Evolutionary conservation across 2,888 invertebrate species (phyloP).

Genomic region (Caenorhabditis imperialis): DNA sequence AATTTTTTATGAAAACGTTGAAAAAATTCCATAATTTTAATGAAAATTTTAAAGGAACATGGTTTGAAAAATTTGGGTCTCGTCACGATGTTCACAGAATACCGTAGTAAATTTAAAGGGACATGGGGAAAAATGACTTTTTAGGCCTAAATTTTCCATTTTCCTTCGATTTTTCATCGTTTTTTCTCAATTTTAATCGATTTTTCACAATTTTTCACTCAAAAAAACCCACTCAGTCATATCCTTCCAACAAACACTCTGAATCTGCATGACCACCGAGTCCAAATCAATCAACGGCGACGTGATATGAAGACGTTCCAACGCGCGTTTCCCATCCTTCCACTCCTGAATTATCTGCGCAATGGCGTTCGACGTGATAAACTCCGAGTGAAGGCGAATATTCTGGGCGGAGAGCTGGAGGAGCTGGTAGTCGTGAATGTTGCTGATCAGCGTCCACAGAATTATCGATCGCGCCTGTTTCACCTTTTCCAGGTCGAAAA

Average conservation of each 20-base stretch:
- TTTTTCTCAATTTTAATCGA: too few species aligned
- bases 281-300: slow-evolving; percentile 41
- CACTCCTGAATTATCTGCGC: slow-evolving; percentile 41
- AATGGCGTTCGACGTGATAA: slow-evolving; percentile 34
- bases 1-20: background rate
- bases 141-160: too few species aligned
- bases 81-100: too few species aligned
- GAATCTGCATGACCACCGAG: slow-evolving; percentile 24
- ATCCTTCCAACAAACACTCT: slow-evolving; percentile 49
- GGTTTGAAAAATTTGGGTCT: too few species aligned
- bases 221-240: slow-evolving; percentile 41
- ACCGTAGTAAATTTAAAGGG: too few species aligned
- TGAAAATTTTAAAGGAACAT: too few species aligned
- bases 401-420: slow-evolving; percentile 29
- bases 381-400: slow-evolving; percentile 43
- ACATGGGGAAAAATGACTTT: too few species aligned
- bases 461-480: slow-evolving; percentile 46
- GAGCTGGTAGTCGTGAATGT: slow-evolving; percentile 45
- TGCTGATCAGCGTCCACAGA: slow-evolving; percentile 46
- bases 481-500: slow-evolving; percentile 42
- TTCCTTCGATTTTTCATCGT: too few species aligned
- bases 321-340: slow-evolving; percentile 30
- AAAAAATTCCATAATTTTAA: background rate
- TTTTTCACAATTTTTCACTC: too few species aligned
- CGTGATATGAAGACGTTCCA: slow-evolving; percentile 50